A percentile compares a stretch with the other conserved stretches of the same genome.
phyloP scores from a whole-genome alignment of 2,113 vertebrate species.

The Dendrocopos noguchii region DNA sequence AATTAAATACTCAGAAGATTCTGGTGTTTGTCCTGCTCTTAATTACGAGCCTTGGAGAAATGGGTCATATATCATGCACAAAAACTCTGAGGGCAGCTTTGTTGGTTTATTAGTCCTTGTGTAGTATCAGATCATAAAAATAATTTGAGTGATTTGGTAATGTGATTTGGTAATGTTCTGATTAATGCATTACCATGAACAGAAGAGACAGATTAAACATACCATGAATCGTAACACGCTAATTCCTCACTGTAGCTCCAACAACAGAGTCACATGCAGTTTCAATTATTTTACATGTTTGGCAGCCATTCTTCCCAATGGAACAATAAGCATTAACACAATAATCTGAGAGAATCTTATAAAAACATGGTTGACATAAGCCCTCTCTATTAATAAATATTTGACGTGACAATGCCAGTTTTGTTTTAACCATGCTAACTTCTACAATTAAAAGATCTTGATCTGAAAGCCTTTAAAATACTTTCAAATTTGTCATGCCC shows the following conservation, averaged over 20 bases:
- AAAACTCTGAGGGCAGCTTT: slow-evolving; percentile 9
- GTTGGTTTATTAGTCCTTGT: slow-evolving; percentile 47
- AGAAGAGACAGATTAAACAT: slow-evolving; percentile 61
- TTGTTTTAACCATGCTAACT: background rate
- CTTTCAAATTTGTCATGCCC: slow-evolving; percentile 21
- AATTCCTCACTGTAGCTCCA: slow-evolving; percentile 33
- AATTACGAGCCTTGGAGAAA: slow-evolving; percentile 1
- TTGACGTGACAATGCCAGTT: background rate
- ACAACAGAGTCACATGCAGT: slow-evolving; percentile 54
- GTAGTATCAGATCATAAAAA: slow-evolving; percentile 32
- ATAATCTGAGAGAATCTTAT: slow-evolving; percentile 63
- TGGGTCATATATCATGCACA: background rate
- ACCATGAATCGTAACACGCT: slow-evolving; percentile 8
- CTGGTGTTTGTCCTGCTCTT: background rate
- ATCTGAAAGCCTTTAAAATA: slow-evolving; percentile 20
- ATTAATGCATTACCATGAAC: slow-evolving; percentile 58
- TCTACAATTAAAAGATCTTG: background rate
- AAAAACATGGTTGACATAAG: slow-evolving; percentile 55
- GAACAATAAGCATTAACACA: slow-evolving; percentile 59
- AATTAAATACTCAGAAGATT: background rate
- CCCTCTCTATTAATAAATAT: slow-evolving; percentile 36
- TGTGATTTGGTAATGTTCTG: slow-evolving; percentile 48
- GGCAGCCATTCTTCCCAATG: slow-evolving; percentile 51
- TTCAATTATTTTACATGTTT: slow-evolving; percentile 68
- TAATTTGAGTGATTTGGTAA: slow-evolving; percentile 54